Evolutionary conservation across 1,140 invertebrate genomes (phyloP).

Genomic region (Drosophila sucinea): DNA sequence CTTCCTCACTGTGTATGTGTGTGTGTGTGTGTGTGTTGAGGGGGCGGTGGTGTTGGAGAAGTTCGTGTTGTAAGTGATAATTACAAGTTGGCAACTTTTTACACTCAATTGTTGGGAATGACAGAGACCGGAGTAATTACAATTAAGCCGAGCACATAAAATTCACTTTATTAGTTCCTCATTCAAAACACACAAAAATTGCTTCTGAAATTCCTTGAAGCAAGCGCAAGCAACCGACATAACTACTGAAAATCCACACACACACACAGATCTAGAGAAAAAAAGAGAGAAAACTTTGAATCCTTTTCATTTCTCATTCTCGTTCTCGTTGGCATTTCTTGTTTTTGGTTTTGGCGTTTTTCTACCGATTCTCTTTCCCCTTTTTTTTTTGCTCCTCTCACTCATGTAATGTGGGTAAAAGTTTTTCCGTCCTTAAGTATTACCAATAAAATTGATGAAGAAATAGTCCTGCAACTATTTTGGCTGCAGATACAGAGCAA

Average conservation of each 20-base stretch:
- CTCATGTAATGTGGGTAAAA: slow-evolving; percentile 59
- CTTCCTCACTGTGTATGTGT: background rate
- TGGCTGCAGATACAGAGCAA: slow-evolving; percentile 75
- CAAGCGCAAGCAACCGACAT: background rate
- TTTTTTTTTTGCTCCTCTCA: background rate
- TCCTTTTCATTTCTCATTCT: slow-evolving; percentile 71
- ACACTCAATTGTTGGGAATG: slow-evolving; percentile 60
- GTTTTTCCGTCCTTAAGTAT: slow-evolving; percentile 71
- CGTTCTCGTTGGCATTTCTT: background rate
- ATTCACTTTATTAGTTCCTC: slow-evolving; percentile 64
- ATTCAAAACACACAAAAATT: slow-evolving; percentile 53
- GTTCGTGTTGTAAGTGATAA: slow-evolving; percentile 71
- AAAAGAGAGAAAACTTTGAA: slow-evolving; percentile 69
- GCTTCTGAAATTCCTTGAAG: slow-evolving; percentile 46
- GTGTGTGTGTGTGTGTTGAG: background rate
- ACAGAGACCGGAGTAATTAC: slow-evolving; percentile 69
- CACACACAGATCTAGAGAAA: slow-evolving; percentile 15
- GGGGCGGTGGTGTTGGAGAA: slow-evolving; percentile 5
- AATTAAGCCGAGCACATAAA: slow-evolving; percentile 69
- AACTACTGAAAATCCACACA: slow-evolving; percentile 2
- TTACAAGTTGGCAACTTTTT: slow-evolving; percentile 79
- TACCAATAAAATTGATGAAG: slow-evolving; percentile 81
- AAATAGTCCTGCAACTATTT: slow-evolving; percentile 77
- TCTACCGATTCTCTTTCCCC: slow-evolving; percentile 7
- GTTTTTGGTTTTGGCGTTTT: slow-evolving; percentile 10